phyloP scores from a whole-genome alignment of 2,888 invertebrate genomes.

The Melieria picta region DNA sequence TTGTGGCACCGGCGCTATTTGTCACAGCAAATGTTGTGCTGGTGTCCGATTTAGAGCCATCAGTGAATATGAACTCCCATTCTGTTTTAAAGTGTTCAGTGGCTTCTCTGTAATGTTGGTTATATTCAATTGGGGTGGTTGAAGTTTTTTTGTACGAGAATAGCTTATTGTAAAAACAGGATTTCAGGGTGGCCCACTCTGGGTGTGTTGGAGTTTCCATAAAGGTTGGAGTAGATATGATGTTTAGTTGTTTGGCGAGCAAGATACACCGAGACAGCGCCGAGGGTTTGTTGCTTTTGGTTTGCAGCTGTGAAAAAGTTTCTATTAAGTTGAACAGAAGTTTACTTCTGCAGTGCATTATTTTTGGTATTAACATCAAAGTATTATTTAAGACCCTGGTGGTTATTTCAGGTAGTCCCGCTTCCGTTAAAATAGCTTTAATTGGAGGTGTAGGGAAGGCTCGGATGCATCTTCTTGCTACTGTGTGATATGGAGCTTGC shows the following conservation, averaged over 20 bases:
- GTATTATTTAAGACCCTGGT: no score
- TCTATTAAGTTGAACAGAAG: no score
- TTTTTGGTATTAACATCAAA: no score
- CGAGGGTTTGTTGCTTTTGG: no score
- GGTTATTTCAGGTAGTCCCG: no score
- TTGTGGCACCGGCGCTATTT: conserved; percentile 21
- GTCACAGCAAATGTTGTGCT: conserved; percentile 33
- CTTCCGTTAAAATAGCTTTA: no score
- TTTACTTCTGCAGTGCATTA: no score
- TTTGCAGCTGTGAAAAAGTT: no score
- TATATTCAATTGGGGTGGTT: neutral
- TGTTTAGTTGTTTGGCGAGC: neutral
- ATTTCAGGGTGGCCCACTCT: neutral
- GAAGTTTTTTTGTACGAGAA: neutral
- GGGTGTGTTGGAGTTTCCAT: neutral
- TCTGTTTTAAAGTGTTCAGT: neutral
- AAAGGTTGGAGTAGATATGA: neutral
- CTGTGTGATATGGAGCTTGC: no score
- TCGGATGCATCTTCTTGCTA: no score
- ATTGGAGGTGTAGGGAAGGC: no score
- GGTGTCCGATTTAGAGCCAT: conserved; percentile 24
- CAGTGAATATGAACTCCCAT: conserved; percentile 27
- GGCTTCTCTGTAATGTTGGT: neutral
- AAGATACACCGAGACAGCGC: neutral
- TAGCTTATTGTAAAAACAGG: neutral